A percentile compares a stretch with the other conserved stretches of the same genome.
These are phyloP conservation scores for Scrobipalpa costella DNA, from an alignment of 2,888 invertebrate genomes.

Conservation along the genomic window DNA sequence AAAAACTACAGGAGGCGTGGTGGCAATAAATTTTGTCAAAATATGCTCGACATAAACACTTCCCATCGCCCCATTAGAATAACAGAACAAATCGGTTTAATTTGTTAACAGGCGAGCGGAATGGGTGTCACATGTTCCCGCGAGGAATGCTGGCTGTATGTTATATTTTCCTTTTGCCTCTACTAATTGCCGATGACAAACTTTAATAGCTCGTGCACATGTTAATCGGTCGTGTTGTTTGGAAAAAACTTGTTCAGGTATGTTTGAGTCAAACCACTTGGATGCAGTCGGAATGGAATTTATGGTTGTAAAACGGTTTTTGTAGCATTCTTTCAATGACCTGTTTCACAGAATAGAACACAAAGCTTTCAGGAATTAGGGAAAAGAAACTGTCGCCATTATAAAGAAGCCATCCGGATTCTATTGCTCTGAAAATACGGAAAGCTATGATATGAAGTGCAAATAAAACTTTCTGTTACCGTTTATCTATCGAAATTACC, in stretches of 20 bases:
- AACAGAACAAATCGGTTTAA: slow-evolving; percentile 79
- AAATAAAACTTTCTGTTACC: no score
- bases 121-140: slow-evolving; percentile 75
- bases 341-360: neutral
- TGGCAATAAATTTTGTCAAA: slow-evolving; percentile 80
- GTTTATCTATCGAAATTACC: neutral
- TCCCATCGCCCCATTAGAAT: slow-evolving; percentile 78
- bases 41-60: slow-evolving; percentile 77
- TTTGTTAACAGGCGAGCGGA: slow-evolving; percentile 78
- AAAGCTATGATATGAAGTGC: no score
- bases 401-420: neutral
- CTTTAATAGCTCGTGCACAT: slow-evolving; percentile 75
- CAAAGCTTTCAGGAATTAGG: neutral
- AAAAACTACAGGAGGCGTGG: slow-evolving; percentile 74
- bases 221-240: slow-evolving; percentile 55
- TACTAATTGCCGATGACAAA: slow-evolving; percentile 78
- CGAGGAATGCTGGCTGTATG: slow-evolving; percentile 57
- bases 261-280: neutral
- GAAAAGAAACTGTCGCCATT: neutral
- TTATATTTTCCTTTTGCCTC: slow-evolving; percentile 71
- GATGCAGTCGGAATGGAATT: neutral
- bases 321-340: neutral
- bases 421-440: no score
- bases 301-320: neutral
- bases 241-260: slow-evolving; percentile 25